phyloP scores from a whole-genome alignment of 2,888 invertebrate species.

The Creontiades dilutus region DNA sequence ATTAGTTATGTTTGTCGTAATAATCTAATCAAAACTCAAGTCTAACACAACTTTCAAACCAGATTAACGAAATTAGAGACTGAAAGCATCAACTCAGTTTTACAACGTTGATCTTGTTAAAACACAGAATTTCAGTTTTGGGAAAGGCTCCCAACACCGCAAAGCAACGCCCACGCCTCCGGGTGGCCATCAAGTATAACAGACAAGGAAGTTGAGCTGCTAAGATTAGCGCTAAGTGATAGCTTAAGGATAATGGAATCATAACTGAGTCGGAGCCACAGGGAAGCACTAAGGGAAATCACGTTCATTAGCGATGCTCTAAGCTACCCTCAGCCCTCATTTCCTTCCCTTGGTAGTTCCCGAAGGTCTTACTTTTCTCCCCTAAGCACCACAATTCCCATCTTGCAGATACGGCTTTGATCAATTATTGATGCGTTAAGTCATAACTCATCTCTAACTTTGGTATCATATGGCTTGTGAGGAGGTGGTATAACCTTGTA shows the following conservation, averaged over 20 bases:
- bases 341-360: not conserved
- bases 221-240: constrained; percentile 15
- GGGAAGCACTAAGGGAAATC: constrained; percentile 46
- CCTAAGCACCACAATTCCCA: not conserved
- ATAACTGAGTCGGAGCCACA: constrained; percentile 37
- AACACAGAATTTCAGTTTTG: too few relatives aligned
- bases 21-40: too few relatives aligned
- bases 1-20: too few relatives aligned
- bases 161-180: too few relatives aligned
- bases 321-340: constrained; percentile 37
- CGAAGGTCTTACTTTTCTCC: not conserved
- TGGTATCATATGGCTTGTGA: too few relatives aligned
- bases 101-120: too few relatives aligned
- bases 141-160: too few relatives aligned
- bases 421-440: constrained; percentile 21
- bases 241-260: constrained; percentile 47
- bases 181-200: not conserved
- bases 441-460: too few relatives aligned
- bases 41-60: too few relatives aligned
- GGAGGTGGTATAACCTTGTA: too few relatives aligned
- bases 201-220: constrained; percentile 6
- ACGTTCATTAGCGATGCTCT: constrained; percentile 43
- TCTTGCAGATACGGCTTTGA: not conserved
- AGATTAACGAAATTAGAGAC: too few relatives aligned
- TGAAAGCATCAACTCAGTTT: too few relatives aligned